Base-by-base conservation (phyloP, 2,113 vertebrate species). In the Setophaga coronata region DNA sequence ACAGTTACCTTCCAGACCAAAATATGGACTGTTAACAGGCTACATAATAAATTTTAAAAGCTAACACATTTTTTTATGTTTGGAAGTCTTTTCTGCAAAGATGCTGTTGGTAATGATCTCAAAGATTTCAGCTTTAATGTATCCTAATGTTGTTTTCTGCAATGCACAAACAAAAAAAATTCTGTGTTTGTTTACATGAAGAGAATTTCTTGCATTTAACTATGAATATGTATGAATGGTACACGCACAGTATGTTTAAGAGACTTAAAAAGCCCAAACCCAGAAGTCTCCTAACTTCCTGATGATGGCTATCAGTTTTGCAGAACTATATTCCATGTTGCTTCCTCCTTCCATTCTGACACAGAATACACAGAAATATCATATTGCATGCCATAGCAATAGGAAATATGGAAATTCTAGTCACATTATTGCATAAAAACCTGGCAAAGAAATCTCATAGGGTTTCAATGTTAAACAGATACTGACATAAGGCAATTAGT, bases 351-450 rank as follows among this genome's bases (percentile, higher is more conserved):
- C 79, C 90, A 77, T 90, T 81, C 80, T 45, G 85, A 96, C 80
- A 91, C 58, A 93, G 91, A 94, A 97, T 82, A 88, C 66, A 92
- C 8, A 65, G 97, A 96, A 97, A 92, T 96, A 89, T 93, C 20
- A 50, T 10, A 51, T 96, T 96, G 94, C 82, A 24, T 43, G 82
- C 6, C 1, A 80, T 3, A 72, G 92, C 95, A 97, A 93, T 78
- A 96, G 84, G 82, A 95, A 96, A 64, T 40, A 86, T 48, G 43
- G 51, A 53, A 53, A 53, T 31, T 94, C 47, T 66, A 74, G 54
- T 90, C 67, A 70, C 38, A 66, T 70, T 83, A 83, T 42, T 88
- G 58, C 79, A 93, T 54, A 66, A 92, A 94, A 90, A 65, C 33
- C 73, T 11, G 13, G 62, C 66, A 96, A 91, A 95, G 67, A 62